Percentiles rank a stretch among this genome's conserved stretches.
phyloP scores from a whole-genome alignment of 2,888 invertebrate species.

The Galeruca laticollis region DNA sequence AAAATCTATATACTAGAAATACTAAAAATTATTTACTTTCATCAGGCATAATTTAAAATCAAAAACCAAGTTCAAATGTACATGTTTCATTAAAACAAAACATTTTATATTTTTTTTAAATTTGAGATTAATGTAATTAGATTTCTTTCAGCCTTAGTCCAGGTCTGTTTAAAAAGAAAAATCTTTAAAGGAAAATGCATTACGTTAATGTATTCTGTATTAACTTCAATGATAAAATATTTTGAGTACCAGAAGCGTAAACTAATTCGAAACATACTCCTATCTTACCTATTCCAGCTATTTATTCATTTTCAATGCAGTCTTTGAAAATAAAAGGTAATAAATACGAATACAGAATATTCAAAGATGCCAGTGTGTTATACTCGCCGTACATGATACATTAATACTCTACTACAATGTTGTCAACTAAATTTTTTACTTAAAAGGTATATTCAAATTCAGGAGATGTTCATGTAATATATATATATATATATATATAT shows the following conservation, averaged over 20 bases:
- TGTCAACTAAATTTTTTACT: no score
- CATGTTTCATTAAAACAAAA: no score
- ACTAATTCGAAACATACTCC: slow-evolving; percentile 11
- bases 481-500: no score
- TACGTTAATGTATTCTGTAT: slow-evolving; percentile 43
- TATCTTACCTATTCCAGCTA: neutral
- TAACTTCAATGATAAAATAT: slow-evolving; percentile 35
- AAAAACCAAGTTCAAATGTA: no score
- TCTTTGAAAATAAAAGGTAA: neutral
- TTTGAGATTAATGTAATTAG: neutral
- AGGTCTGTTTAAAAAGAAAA: neutral
- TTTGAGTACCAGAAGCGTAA: slow-evolving; percentile 28
- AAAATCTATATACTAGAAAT: no score
- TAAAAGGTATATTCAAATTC: no score
- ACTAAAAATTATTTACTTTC: no score
- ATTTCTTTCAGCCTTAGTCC: neutral
- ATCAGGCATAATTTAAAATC: no score
- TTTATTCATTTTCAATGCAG: neutral
- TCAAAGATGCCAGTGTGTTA: neutral
- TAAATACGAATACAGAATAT: neutral
- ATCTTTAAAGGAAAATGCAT: slow-evolving; percentile 40
- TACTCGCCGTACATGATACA: no score
- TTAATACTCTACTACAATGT: no score
- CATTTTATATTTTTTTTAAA: no score
- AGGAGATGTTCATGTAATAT: no score